Evolutionary conservation across 2,797 vertebrate species (phyloP), one percentile per base, ranked within the genome.

Genomic region (Chaetophractus vellerosus): DNA sequence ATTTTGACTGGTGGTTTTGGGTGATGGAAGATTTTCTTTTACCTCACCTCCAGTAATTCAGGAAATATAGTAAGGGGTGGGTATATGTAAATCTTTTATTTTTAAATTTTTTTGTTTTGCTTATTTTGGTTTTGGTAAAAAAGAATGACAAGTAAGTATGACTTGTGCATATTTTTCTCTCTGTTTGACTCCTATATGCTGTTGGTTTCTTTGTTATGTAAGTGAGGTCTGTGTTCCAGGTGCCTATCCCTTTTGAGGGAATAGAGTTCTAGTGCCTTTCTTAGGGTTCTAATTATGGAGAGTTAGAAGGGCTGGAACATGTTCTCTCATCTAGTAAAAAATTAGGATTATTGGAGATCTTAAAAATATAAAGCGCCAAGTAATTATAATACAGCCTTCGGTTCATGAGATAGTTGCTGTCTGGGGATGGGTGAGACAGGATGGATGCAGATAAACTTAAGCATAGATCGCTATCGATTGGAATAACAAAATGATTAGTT

Each of bases 181-280:
- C 88, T 63, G 82, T 90, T 89, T 74, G 91, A 88, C 28, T 96
- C 90, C 84, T 81, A 1, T 83, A 31, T 68, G 57, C 33, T 80
- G 52, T 80, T 94, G 93, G 93, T 96, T 96, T 89, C 96, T 97
- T 97, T 97, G 97, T 97, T 97, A 89, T 24, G 64, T 69, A 96
- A 88, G 45, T 94, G 45, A 93, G 96, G 61, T 94, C 81, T 88
- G 36, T 90, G 61, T 95, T 91, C 63, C 80, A 97, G 94, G 96
- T 95, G 71, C 48, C 36, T 38, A 26, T 88, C 59, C 91, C 76
- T 81, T 78, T 71, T 90, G 88, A 31, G 85, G 86, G 59, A 16
- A 66, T 92, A 21, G 90, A 93, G 52, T 90, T 90, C 45, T 76
- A 57, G 63, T 85, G 45, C 57, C 87, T 92, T 95, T 91, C 79